These are phyloP conservation scores for Accipiter fasciatus DNA, from an alignment of 2,797 vertebrate species.

Conservation along the genomic window DNA sequence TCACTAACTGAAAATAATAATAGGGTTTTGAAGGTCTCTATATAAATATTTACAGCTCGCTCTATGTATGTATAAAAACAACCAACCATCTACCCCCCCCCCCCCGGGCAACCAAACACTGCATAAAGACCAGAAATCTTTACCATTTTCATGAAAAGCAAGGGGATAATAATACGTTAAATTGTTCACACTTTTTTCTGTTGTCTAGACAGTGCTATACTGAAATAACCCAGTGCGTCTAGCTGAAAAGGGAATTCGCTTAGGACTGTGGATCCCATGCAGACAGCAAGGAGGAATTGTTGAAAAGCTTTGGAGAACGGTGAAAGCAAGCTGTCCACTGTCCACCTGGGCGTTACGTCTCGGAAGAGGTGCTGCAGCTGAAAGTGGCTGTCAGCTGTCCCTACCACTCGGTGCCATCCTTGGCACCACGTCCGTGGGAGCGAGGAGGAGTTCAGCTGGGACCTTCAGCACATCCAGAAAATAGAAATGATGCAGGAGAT, in stretches of 20 bases:
- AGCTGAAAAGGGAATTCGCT: neutral
- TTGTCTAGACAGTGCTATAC: neutral
- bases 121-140: neutral
- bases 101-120: neutral
- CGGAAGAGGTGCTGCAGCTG: neutral
- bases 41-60: neutral
- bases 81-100: neutral
- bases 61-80: neutral
- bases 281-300: neutral
- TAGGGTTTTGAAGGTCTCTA: neutral
- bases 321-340: neutral
- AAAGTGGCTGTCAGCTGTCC: neutral
- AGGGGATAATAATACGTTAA: neutral
- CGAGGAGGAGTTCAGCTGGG: neutral
- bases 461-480: neutral
- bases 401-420: neutral
- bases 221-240: neutral
- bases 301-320: neutral
- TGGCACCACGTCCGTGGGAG: fast-evolving
- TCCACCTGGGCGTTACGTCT: neutral
- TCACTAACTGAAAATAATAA: neutral
- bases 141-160: neutral
- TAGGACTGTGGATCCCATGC: neutral
- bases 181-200: neutral
- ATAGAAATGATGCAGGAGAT: neutral